Base-by-base conservation (phyloP, 2,888 invertebrate species). In the Pycnomerus fuliginosus region DNA sequence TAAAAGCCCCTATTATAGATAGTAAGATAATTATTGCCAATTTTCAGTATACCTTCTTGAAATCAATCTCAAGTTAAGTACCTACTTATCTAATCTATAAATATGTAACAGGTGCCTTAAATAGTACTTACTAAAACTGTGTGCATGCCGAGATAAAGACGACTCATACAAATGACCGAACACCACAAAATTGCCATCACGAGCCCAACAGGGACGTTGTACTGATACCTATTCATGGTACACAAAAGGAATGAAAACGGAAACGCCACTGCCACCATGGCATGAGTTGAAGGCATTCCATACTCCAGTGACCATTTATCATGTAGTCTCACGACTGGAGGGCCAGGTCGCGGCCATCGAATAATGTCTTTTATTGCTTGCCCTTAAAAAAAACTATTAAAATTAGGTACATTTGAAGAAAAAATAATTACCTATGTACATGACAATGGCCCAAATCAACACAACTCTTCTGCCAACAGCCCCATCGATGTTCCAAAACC, bases 241-340 rank as follows among this genome's bases (percentile, higher is more conserved):
- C 87, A 90, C 41, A 90, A 73, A 38, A 93, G 72, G 35, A 92
- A 81, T 0, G 90, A 86, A 70, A 91, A 90, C 23, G 94, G 94
- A 59, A 94, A 87, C 1, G 89, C 87, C 10, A 90, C 81, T 1
- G 87, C 90, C 23, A 91, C 88, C 89, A 93, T 91, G 3, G 93
- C 92, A 72, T 94, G 94, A 1, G 94, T 94, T 8, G 93, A 94
- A 1, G 95, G 94, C 90, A 95, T 92, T 8, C 94, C 94, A 74
- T 92, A 94, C 67, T 95, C 95, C 56, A 89, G 73, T 1, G 87
- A 85, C 89, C 93, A 95, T 73, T 92, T 90, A 29, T 81, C 80
- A 68, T 94, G 93, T 27, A 95, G 71, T 56, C 88, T 82, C 48
- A 86, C 79, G 0, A 89, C 92, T 0, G 94, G 93, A 35, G 87